Conservation (phyloP, 2,888 invertebrate species). For the Heliconius ethilla region DNA sequence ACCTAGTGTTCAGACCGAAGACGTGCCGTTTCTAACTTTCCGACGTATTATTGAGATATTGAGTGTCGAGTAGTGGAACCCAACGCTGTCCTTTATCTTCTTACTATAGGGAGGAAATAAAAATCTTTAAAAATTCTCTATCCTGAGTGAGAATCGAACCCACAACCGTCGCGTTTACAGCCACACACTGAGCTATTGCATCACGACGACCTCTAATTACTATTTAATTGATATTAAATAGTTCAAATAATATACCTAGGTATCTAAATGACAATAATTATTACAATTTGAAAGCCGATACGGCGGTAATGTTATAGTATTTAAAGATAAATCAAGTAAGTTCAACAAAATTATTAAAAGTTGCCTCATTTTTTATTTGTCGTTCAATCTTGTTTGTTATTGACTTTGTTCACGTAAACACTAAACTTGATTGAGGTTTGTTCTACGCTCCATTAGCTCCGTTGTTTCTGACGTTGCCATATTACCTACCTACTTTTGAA, state of each 20-base stretch:
- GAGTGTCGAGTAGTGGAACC: background rate
- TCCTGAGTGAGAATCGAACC: background rate
- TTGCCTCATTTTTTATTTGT: slow-evolving; percentile 1
- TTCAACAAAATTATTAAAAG: background rate
- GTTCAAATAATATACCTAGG: background rate
- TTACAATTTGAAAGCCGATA: background rate
- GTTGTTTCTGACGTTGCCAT: background rate
- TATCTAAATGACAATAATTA: background rate
- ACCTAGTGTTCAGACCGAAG: background rate
- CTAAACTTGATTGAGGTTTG: slow-evolving; percentile 18
- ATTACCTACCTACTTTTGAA: background rate
- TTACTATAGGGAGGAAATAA: background rate
- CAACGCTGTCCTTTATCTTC: background rate
- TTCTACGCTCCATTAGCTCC: slow-evolving; percentile 3
- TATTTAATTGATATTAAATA: background rate
- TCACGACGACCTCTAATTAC: background rate
- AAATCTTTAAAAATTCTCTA: background rate
- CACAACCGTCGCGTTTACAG: background rate
- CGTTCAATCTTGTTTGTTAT: slow-evolving; percentile 19
- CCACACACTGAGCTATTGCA: background rate
- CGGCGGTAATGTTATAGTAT: background rate
- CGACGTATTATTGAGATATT: background rate
- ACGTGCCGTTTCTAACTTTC: background rate
- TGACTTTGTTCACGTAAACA: slow-evolving; percentile 19
- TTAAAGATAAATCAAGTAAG: background rate